Evolutionary conservation across 2,113 vertebrate genomes (phyloP).

Genomic region (Cynoglossus semilaevis): DNA sequence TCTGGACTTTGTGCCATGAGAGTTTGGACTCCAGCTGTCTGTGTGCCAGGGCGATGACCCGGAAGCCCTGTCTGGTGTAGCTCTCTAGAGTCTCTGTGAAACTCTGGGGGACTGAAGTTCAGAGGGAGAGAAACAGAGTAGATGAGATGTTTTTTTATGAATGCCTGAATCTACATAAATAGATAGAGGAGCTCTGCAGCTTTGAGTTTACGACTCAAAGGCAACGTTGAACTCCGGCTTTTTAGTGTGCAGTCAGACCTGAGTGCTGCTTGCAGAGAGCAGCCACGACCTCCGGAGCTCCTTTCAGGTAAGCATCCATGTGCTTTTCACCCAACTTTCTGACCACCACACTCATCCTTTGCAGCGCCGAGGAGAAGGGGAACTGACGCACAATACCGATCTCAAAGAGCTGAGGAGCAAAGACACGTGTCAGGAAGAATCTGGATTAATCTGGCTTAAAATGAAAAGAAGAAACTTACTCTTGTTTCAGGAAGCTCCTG

Average conservation of each 20-base stretch:
- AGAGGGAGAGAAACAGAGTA: not conserved
- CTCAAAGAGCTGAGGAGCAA: slow-evolving; percentile 80
- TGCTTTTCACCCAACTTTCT: slow-evolving; percentile 86
- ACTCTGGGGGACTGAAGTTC: slow-evolving; percentile 82
- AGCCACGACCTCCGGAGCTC: slow-evolving; percentile 90
- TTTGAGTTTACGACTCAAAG: too few species aligned
- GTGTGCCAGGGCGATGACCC: slow-evolving; percentile 95
- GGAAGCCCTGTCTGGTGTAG: slow-evolving; percentile 92
- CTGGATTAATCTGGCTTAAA: not conserved
- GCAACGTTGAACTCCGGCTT: too few species aligned
- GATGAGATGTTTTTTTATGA: not conserved
- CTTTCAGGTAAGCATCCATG: slow-evolving; percentile 93
- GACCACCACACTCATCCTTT: slow-evolving; percentile 92
- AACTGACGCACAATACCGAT: slow-evolving; percentile 95
- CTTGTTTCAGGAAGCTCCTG: slow-evolving; percentile 87
- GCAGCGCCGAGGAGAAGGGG: slow-evolving; percentile 90
- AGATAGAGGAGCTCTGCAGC: too few species aligned
- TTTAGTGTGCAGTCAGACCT: slow-evolving; percentile 67
- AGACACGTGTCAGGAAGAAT: not conserved
- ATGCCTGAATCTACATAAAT: too few species aligned
- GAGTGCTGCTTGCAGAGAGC: slow-evolving; percentile 88
- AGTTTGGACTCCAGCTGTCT: slow-evolving; percentile 90
- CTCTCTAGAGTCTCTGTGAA: slow-evolving; percentile 87
- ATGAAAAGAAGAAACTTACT: slow-evolving; percentile 69
- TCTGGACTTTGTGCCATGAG: slow-evolving; percentile 95